Evolutionary conservation across 2,888 invertebrate species (phyloP).

Genomic region (Agrochola circellaris): DNA sequence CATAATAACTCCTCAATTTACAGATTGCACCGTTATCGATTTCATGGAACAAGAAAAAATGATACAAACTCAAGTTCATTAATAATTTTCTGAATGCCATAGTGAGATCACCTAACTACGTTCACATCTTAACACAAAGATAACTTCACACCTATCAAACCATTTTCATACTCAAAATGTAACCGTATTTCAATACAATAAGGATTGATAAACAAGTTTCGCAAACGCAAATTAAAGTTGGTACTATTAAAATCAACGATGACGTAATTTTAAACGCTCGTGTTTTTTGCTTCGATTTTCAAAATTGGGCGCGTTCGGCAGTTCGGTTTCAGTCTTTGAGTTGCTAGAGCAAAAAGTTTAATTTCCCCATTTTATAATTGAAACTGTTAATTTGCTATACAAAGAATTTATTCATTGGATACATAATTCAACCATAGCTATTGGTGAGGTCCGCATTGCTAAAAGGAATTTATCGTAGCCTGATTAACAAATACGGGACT

Average conservation of each 20-base stretch:
- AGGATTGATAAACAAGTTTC: slow-evolving; percentile 17
- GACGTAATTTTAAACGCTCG: slow-evolving; percentile 55
- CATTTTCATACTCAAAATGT: slow-evolving; percentile 8
- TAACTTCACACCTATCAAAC: slow-evolving; percentile 25
- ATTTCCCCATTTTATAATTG: slow-evolving; percentile 8
- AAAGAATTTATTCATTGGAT: slow-evolving; percentile 7
- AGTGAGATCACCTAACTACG: slow-evolving; percentile 61
- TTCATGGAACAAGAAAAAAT: slow-evolving; percentile 47
- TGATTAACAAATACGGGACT: slow-evolving; percentile 25
- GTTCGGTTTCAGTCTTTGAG: neutral
- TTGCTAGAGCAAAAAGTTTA: slow-evolving; percentile 15
- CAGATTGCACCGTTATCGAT: slow-evolving; percentile 50
- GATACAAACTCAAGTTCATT: slow-evolving; percentile 34
- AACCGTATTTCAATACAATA: slow-evolving; percentile 30
- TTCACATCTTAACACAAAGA: slow-evolving; percentile 43
- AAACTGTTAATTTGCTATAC: neutral
- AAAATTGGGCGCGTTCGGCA: slow-evolving; percentile 46
- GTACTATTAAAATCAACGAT: slow-evolving; percentile 25
- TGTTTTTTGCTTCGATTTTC: slow-evolving; percentile 63
- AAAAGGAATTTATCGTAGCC: slow-evolving; percentile 25
- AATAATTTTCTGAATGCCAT: slow-evolving; percentile 52
- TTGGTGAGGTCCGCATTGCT: slow-evolving; percentile 47
- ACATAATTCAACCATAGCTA: neutral
- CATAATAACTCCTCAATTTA: slow-evolving; percentile 26
- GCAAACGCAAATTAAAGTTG: slow-evolving; percentile 3